These are phyloP conservation scores for Drosophila neonasuta DNA, from an alignment of 2,888 invertebrate genomes.

Conservation along the genomic window DNA sequence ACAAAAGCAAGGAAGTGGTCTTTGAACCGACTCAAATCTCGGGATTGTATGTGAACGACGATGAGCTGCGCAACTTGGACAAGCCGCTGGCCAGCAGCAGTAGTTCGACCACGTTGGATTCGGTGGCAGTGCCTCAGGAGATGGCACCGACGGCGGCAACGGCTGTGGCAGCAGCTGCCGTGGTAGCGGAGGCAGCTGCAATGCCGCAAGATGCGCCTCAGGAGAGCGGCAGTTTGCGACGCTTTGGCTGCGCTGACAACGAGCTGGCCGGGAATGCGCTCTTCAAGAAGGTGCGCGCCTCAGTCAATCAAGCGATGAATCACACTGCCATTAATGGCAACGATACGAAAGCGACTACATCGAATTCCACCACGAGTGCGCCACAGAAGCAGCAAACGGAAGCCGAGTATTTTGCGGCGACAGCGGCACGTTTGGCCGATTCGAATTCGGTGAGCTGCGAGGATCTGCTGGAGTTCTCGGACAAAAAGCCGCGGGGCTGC, in stretches of 20 bases:
- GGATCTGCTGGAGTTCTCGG: constrained; percentile 93
- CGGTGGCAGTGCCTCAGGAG: constrained; percentile 36
- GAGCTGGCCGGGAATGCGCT: constrained; percentile 81
- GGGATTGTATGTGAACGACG: constrained; percentile 79
- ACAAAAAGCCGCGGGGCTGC: constrained; percentile 90
- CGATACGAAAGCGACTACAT: constrained; percentile 13
- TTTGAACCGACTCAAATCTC: constrained; percentile 77
- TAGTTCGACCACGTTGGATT: constrained; percentile 46
- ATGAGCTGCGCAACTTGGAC: constrained; percentile 79
- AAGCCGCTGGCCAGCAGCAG: constrained; percentile 64
- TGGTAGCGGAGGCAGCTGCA: constrained; percentile 5
- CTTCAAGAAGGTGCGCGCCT: constrained; percentile 82
- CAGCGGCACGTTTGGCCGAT: constrained; percentile 77
- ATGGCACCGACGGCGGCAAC: constrained; percentile 42
- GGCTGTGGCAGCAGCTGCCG: constrained; percentile 29
- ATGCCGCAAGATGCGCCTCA: constrained; percentile 15
- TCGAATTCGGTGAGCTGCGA: constrained; percentile 95
- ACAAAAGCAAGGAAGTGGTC: constrained; percentile 78
- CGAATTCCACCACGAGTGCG: constrained; percentile 18
- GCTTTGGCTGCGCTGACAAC: constrained; percentile 58
- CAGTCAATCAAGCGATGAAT: constrained; percentile 80
- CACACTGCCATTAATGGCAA: constrained; percentile 43
- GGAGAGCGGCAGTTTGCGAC: constrained; percentile 33
- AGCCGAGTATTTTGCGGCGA: constrained; percentile 74
- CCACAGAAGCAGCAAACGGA: constrained; percentile 67